Evolutionary conservation across 1,140 invertebrate species (phyloP), one percentile per base, ranked within the genome.

Genomic region (Drosophila nikananu): DNA sequence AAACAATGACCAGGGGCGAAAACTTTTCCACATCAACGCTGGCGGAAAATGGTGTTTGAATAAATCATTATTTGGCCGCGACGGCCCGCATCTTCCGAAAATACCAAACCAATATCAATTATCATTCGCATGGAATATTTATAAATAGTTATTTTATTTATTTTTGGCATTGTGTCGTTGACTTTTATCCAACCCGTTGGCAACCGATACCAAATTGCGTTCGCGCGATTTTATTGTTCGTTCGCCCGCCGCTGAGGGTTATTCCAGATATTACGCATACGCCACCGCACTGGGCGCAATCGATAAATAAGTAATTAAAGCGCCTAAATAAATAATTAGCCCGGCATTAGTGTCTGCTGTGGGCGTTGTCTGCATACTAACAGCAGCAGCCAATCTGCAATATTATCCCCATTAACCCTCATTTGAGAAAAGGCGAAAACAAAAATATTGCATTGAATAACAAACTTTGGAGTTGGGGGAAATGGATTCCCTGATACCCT

Each of bases 261-360:
- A 32, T 37, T 77, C 37, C 58, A 51, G 58, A 78, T 78, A 81
- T 75, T 64, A 72, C 70, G 81, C 64, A 90, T 90, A 90, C 86
- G 81, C 86, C 27, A 32, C 51, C 66, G 30, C 30, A 67, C 21
- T 76, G 57, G 49, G 59, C 76, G 48, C 57, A 54, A 30, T 57
- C 79, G 83, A 89, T 86, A 89, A 89, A 90, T 72, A 63, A 77
- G 81, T 80, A 89, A 89, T 84, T 90, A 90, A 75, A 79, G 67
- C 77, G 80, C 70, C 80, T 73, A 87, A 83, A 87, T 71, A 87
- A 87, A 87, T 89, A 89, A 87, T 83, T 83, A 78, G 72, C 23
- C 61, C 48, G 61, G 46, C 71, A 80, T 80, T 61, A 73, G 46
- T 72, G 37, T 41, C 44, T 54, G 44, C 15, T 52, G 67, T 73